Evolutionary conservation across 2,113 vertebrate species (phyloP).

Genomic region (Ageneiosus marmoratus): DNA sequence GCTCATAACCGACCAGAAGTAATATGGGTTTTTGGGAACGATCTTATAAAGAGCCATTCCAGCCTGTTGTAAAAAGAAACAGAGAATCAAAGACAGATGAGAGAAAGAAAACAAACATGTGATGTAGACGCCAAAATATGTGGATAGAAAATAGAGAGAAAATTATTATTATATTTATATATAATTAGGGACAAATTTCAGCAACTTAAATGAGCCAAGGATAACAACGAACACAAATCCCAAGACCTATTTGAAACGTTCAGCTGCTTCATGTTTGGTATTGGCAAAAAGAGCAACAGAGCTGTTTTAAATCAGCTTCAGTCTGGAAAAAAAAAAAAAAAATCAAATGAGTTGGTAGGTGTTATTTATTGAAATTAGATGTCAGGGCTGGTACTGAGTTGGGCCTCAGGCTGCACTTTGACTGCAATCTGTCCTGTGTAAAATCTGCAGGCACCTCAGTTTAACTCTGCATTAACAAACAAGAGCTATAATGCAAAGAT

Average conservation of each 20-base stretch:
- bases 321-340: too few species aligned
- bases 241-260: background rate
- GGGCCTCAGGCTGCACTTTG: background rate
- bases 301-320: too few species aligned
- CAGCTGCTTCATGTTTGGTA: background rate
- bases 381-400: background rate
- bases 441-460: background rate
- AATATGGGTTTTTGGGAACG: slow-evolving; percentile 97
- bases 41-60: slow-evolving; percentile 99
- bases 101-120: slow-evolving; percentile 46
- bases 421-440: background rate
- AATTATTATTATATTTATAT: background rate
- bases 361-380: background rate
- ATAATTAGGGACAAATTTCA: background rate
- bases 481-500: background rate
- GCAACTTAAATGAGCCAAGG: background rate
- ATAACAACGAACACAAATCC: background rate
- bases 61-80: slow-evolving; percentile 72
- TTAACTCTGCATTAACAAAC: background rate
- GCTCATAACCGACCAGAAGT: slow-evolving; percentile 99
- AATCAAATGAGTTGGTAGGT: background rate
- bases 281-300: too few species aligned
- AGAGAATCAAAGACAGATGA: slow-evolving; percentile 39
- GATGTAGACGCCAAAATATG: background rate
- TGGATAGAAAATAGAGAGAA: background rate